Percentiles rank a stretch among this genome's conserved stretches.
These are phyloP conservation scores for Harpalus rufipes DNA, from an alignment of 2,888 invertebrate genomes.

Conservation along the genomic window DNA sequence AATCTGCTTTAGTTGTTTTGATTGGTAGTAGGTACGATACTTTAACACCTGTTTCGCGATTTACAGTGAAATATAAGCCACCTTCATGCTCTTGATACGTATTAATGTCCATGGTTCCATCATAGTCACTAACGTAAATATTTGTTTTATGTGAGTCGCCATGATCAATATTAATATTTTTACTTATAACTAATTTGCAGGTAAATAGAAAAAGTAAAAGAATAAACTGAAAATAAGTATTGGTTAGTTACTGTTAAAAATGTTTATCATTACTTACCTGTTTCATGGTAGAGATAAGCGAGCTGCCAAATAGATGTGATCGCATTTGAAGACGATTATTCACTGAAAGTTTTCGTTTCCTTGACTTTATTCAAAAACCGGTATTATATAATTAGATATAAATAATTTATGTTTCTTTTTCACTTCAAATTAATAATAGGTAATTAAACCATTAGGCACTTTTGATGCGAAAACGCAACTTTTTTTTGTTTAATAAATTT, in stretches of 20 bases:
- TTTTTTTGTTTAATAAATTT: no score
- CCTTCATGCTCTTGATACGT: not conserved
- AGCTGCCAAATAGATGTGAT: no score
- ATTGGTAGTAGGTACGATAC: not conserved
- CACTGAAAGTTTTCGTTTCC: no score
- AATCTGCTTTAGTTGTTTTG: not conserved
- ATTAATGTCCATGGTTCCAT: not conserved
- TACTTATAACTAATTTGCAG: not conserved
- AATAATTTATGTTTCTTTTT: no score
- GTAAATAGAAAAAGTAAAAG: not conserved
- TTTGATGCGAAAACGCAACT: no score
- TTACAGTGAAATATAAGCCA: not conserved
- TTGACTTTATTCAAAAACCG: no score
- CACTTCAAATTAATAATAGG: no score
- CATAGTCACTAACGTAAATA: not conserved
- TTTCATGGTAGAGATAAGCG: not conserved
- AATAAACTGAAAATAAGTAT: not conserved
- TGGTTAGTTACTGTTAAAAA: not conserved
- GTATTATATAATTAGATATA: no score
- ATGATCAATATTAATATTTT: not conserved
- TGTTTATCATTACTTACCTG: not conserved
- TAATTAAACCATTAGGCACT: no score
- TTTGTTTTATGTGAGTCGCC: not conserved
- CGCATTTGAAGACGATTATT: no score
- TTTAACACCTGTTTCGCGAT: not conserved